A percentile compares a stretch with the other conserved stretches of the same genome.
Conservation (phyloP, 2,113 vertebrate species). For the Physeter macrocephalus region DNA sequence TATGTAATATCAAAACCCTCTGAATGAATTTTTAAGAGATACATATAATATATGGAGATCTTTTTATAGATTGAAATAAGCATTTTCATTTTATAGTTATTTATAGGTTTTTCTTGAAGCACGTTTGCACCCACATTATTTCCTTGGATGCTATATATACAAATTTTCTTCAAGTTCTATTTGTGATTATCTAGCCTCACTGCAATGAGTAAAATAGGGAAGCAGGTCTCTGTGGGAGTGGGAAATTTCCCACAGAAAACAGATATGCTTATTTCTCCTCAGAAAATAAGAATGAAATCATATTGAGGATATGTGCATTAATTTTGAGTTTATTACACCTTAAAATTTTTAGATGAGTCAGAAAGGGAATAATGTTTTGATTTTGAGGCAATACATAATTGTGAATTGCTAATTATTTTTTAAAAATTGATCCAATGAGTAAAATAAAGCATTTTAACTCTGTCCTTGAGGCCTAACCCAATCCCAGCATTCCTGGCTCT, state of each 20-base stretch:
- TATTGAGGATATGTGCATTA: neutral
- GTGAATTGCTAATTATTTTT: neutral
- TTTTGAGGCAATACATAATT: neutral
- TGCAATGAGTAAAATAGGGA: neutral
- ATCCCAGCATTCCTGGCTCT: neutral
- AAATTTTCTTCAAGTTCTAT: conserved; percentile 29
- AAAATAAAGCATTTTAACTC: neutral
- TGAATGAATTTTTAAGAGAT: neutral
- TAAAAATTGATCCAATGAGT: neutral
- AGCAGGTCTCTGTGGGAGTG: neutral
- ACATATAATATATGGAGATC: neutral
- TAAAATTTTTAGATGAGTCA: neutral
- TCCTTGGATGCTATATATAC: neutral
- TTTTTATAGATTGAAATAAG: neutral
- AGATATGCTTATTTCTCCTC: neutral
- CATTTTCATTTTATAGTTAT: conserved; percentile 14
- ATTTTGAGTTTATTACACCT: neutral
- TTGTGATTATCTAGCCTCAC: conserved; percentile 2
- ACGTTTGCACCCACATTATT: neutral
- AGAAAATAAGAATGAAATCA: neutral
- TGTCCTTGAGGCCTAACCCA: neutral
- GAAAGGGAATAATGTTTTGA: neutral
- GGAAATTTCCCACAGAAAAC: conserved; percentile 32
- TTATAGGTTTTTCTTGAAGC: conserved; percentile 25
- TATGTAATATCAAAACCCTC: neutral